Percentiles rank a stretch among this genome's conserved stretches.
Conservation (phyloP, 2,113 vertebrate species). For the Chaenogobius annularis region DNA sequence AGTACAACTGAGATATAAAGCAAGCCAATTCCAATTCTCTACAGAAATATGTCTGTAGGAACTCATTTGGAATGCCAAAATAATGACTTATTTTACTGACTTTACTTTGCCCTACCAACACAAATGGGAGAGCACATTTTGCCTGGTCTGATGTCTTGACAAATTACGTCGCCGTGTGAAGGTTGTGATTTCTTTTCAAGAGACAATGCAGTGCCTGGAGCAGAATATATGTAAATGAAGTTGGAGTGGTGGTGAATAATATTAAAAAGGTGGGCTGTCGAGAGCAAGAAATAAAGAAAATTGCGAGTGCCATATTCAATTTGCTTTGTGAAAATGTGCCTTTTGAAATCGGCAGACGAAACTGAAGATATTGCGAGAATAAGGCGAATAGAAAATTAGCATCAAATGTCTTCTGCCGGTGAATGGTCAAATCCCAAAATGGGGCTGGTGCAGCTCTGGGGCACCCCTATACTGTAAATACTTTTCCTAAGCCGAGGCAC, state of each 20-base stretch:
- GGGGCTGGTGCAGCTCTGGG: too few species aligned
- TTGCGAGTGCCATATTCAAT: background rate
- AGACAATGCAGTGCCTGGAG: slow-evolving; percentile 13
- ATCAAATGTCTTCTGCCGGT: too few species aligned
- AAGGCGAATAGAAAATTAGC: too few species aligned
- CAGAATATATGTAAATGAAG: slow-evolving; percentile 11
- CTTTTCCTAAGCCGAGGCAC: too few species aligned
- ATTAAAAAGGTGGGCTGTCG: slow-evolving; percentile 8
- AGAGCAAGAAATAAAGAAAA: background rate
- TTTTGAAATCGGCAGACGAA: background rate
- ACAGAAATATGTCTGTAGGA: background rate
- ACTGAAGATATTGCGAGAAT: background rate
- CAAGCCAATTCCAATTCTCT: background rate
- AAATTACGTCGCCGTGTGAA: slow-evolving; percentile 11
- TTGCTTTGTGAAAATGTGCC: background rate
- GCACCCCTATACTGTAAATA: too few species aligned
- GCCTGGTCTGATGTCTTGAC: background rate
- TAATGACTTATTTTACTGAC: background rate
- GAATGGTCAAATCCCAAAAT: too few species aligned
- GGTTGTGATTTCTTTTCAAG: slow-evolving; percentile 10
- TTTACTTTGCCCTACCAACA: background rate
- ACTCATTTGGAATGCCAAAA: background rate
- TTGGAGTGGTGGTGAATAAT: slow-evolving; percentile 4
- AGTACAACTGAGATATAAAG: background rate
- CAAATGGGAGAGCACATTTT: background rate